Conservation (phyloP, 2,113 vertebrate genomes). For the Marmota monax region DNA sequence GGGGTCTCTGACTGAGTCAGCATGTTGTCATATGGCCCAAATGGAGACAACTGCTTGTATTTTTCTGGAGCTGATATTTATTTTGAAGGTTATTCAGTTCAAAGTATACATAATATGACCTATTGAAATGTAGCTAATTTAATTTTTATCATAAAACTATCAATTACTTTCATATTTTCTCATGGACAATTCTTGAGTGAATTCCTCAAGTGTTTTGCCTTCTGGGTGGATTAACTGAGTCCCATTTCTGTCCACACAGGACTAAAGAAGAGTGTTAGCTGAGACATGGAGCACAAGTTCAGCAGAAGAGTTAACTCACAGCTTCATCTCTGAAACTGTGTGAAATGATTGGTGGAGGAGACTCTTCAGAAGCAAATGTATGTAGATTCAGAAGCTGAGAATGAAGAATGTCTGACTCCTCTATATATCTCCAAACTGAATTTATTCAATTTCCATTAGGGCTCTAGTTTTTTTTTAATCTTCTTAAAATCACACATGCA, state of each 20-base stretch:
- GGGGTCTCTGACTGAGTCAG: too few species aligned
- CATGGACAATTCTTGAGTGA: slow-evolving; percentile 6
- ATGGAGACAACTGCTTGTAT: background rate
- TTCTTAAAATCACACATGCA: background rate
- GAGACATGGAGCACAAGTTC: background rate
- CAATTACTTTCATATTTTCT: slow-evolving; percentile 5
- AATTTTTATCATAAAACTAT: slow-evolving; percentile 18
- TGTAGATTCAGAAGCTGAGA: background rate
- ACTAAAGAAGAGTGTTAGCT: background rate
- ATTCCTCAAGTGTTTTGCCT: background rate
- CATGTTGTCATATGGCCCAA: background rate
- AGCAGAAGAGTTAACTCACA: background rate
- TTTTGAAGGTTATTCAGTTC: slow-evolving; percentile 39
- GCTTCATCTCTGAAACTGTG: background rate
- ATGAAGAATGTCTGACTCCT: background rate
- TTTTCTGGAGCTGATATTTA: slow-evolving; percentile 1
- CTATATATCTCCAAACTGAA: background rate
- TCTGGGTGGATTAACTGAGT: background rate
- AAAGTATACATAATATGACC: background rate
- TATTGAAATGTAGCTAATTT: background rate
- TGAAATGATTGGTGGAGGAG: background rate
- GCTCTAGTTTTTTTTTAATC: background rate
- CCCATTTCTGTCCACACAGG: background rate
- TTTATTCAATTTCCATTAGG: background rate
- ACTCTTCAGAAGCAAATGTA: slow-evolving; percentile 18